Conservation (phyloP, 2,888 invertebrate species). For the Dasysyrphus albostriatus region DNA sequence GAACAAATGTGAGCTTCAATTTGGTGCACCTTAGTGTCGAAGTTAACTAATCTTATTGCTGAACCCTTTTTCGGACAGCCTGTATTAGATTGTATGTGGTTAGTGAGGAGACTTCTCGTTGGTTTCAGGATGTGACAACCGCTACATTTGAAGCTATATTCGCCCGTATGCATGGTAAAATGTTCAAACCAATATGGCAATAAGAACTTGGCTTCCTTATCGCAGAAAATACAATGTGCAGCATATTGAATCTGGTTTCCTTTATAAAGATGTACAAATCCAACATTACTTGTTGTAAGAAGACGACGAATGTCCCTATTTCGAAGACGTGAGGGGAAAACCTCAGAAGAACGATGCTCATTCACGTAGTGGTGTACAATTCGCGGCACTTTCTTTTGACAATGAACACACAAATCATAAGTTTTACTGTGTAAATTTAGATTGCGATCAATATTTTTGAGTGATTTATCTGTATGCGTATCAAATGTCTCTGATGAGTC, state of each 20-base stretch:
- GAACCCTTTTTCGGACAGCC: slow-evolving; percentile 73
- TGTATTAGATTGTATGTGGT: slow-evolving; percentile 71
- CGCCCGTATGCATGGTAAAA: slow-evolving; percentile 91
- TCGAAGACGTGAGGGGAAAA: slow-evolving; percentile 78
- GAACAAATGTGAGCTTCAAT: slow-evolving; percentile 87
- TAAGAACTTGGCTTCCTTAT: slow-evolving; percentile 78
- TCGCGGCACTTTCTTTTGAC: slow-evolving; percentile 76
- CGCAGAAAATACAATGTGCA: slow-evolving; percentile 79
- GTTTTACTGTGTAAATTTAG: slow-evolving; percentile 70
- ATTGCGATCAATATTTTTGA: slow-evolving; percentile 76
- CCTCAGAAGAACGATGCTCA: slow-evolving; percentile 78
- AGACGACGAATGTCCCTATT: slow-evolving; percentile 71
- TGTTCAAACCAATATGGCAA: slow-evolving; percentile 86
- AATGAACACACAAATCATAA: slow-evolving; percentile 77
- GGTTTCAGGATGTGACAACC: slow-evolving; percentile 84
- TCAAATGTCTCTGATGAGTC: slow-evolving; percentile 47
- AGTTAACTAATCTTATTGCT: slow-evolving; percentile 70
- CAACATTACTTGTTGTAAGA: slow-evolving; percentile 65
- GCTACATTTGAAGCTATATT: slow-evolving; percentile 88
- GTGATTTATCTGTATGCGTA: slow-evolving; percentile 54
- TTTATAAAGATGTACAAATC: slow-evolving; percentile 75
- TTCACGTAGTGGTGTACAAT: slow-evolving; percentile 79
- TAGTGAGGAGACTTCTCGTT: slow-evolving; percentile 77
- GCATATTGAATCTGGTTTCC: slow-evolving; percentile 78
- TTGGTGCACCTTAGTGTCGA: slow-evolving; percentile 75